Base-by-base conservation (phyloP, 64 coral and sea anemone species). In the Orbicella faveolata region DNA sequence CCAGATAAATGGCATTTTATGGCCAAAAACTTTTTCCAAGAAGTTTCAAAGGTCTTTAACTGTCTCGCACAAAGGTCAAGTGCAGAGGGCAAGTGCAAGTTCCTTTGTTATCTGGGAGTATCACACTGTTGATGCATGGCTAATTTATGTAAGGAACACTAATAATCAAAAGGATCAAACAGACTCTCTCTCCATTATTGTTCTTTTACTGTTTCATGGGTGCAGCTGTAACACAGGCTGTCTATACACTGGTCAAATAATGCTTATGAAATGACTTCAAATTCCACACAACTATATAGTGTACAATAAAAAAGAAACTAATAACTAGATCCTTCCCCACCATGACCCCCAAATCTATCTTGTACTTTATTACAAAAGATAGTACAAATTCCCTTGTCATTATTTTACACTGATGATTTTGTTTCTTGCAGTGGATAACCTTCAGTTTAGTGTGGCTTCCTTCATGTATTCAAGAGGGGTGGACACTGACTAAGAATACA, bases 281-380 rank as follows among this genome's bases (percentile, higher is more conserved):
- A 63, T 36, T 15, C 63, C 79, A 81, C 79, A 36, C 55, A 36
- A 34, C 57, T 63, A 0, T 52, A 44, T 51, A 0, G 21, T 6
- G 20, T 78, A 81, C 57, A 81, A 80, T 63, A 64, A 37, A 35
- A 63, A 36, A 48, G 44, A 63, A 61, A 80, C 55, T 61, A 34
- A 21, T 39, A 4, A 76, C 2, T 16, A 16, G 1, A 52, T 52
- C 23, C 37, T 78, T 85, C 5, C 64, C 65, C 36, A 52, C 72
- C 25, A 59, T 59, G 39, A 70, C 8, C n/a, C 81, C 62, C 36
- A 84, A 48, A 84, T 44, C 81, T 69, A 84, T 84, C 79, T 63
- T 63, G 26, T 72, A 66, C 34, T 83, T 83, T 73, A 23, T 72
- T 85, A 85, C 82, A 85, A 85, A 85, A 85, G 65, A 85, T 73